Percentiles rank a stretch among this genome's conserved stretches.
These are phyloP conservation scores for Myiotriccus ornatus DNA, from an alignment of 2,797 vertebrate genomes.

Conservation along the genomic window DNA sequence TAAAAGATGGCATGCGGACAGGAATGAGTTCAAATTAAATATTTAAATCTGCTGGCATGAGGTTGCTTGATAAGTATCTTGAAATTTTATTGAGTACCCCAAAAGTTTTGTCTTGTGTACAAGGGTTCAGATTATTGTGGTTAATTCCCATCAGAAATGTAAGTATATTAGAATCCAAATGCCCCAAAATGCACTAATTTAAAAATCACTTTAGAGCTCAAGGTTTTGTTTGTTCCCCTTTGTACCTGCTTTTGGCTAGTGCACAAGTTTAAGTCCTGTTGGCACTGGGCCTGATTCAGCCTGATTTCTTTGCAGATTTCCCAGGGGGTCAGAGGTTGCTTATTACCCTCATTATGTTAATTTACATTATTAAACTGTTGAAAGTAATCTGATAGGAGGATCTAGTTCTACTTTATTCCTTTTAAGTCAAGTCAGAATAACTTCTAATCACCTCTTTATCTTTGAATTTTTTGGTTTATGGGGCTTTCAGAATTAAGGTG, in stretches of 20 bases:
- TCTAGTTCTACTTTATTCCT: conserved; percentile 7
- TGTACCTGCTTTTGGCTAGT: neutral
- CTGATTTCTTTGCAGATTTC: conserved; percentile 5
- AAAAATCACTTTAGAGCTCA: neutral
- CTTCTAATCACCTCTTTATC: neutral
- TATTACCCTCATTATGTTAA: conserved; percentile 5
- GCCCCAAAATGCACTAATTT: neutral
- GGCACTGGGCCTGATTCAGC: neutral
- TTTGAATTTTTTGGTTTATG: neutral
- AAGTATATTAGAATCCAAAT: neutral
- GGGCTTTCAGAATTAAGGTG: neutral
- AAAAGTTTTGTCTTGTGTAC: neutral
- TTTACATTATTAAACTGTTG: conserved; percentile 14
- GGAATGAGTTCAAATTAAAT: neutral
- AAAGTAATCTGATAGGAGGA: conserved; percentile 34
- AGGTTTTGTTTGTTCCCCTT: neutral
- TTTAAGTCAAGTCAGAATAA: conserved; percentile 11
- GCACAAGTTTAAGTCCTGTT: neutral
- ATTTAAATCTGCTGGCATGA: neutral
- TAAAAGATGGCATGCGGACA: neutral
- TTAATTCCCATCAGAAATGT: neutral
- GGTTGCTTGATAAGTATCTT: neutral
- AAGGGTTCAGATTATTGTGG: neutral
- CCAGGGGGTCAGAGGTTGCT: neutral
- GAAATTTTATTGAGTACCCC: neutral